Evolutionary conservation across 2,888 invertebrate species (phyloP).

Genomic region (Endotricha flammealis): DNA sequence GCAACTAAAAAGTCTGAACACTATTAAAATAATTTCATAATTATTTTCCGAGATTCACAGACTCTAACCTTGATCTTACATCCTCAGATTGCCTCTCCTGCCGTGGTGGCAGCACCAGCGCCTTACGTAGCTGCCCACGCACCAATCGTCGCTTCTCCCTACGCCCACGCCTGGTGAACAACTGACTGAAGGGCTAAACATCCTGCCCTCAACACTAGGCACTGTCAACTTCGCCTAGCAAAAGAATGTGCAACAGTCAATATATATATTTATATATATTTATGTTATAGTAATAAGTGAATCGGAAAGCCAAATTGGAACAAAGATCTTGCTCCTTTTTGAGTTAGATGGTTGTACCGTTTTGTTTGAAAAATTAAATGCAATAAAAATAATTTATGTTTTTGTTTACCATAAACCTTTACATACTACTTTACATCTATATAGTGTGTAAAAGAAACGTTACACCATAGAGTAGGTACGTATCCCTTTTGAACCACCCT

Average conservation of each 20-base stretch:
- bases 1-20: no score
- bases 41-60: no score
- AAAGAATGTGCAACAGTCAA: conserved; percentile 63
- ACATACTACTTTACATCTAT: no score
- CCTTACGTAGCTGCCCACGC: conserved; percentile 49
- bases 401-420: conserved; percentile 9
- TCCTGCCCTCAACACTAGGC: conserved; percentile 14
- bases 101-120: conserved; percentile 51
- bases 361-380: conserved; percentile 41
- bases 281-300: conserved; percentile 40
- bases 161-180: conserved; percentile 60
- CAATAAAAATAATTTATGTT: conserved; percentile 29
- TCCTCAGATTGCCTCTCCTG: conserved; percentile 58
- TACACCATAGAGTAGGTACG: no score
- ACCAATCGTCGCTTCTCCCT: conserved; percentile 48
- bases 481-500: no score
- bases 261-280: conserved; percentile 30
- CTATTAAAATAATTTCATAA: no score
- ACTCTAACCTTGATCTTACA: no score
- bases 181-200: conserved; percentile 14
- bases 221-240: conserved; percentile 29
- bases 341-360: conserved; percentile 45
- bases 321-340: conserved; percentile 34
- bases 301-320: conserved; percentile 37
- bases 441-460: no score